A percentile compares a stretch with the other conserved stretches of the same genome.
phyloP scores from a whole-genome alignment of 2,797 vertebrate species.

The Channallabes apus region DNA sequence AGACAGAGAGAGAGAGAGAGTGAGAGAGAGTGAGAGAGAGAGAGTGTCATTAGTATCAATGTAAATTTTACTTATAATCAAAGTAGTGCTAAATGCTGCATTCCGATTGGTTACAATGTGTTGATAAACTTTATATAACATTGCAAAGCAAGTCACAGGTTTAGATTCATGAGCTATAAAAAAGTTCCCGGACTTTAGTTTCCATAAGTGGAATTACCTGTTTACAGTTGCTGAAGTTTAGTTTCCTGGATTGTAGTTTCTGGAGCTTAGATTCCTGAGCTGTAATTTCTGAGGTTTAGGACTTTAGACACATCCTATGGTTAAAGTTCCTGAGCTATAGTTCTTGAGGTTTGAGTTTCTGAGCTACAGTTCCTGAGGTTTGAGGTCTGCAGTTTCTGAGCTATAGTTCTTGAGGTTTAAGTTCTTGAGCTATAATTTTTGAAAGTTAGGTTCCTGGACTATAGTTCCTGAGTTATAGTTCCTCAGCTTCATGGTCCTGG shows the following conservation, averaged over 20 bases:
- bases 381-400: not conserved
- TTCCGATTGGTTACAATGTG: not conserved
- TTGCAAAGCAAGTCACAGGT: not conserved
- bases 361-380: not conserved
- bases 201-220: too few species aligned
- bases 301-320: too few species aligned
- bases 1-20: slow-evolving; percentile 3
- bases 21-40: not conserved
- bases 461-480: not conserved
- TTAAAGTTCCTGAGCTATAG: too few species aligned
- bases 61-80: not conserved
- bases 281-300: too few species aligned
- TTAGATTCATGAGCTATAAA: not conserved
- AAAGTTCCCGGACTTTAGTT: not conserved
- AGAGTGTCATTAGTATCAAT: not conserved
- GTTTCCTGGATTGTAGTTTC: too few species aligned
- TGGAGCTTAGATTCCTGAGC: too few species aligned
- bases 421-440: too few species aligned
- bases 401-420: too few species aligned
- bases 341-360: not conserved
- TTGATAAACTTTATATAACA: not conserved
- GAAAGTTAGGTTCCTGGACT: too few species aligned
- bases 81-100: not conserved
- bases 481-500: not conserved
- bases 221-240: not conserved